Evolutionary conservation across 2,888 invertebrate species (phyloP), one percentile per base, ranked within the genome.

Genomic region (Ptychoptera contaminata): DNA sequence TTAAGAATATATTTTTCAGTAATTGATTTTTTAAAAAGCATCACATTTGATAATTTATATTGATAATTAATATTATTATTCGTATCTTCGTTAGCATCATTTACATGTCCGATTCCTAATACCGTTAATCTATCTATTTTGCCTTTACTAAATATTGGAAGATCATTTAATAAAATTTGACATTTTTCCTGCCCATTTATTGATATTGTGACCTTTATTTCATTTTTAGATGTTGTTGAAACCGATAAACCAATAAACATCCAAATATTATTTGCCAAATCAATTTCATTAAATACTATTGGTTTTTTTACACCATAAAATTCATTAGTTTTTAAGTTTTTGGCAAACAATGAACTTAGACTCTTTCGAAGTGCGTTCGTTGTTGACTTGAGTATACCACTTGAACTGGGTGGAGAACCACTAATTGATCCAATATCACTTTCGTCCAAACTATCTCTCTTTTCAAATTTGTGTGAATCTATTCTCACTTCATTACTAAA

Each of bases 161-260:
- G 35, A 35, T 16, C 16, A 12, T 42, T 16, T 9, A 42, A 34
- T 23, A 16, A 16, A 16, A 42, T 9, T 23, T 23, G 16, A 12
- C 34, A 34, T 12, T 42, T 16, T 42, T 42, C 60, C 2, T 58
- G 48, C 1, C 63, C 64, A 50, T 65, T 61, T 2, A 61, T 32
- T 31, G 52, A 57, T 2, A 63, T 40, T 16, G 51, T 55, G 1
- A 66, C 45, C 29, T 59, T 55, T 30, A 66, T 47, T 1, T 53
- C 49, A 49, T 60, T 60, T 16, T 42, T 16, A 2, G 54, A 46
- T 37, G 54, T 51, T 4, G 50, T 45, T 37, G 58, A 58, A 15
- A 64, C 45, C 0, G 58, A 55, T 32, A 65, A 57, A 15, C 60
- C 56, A 41, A 66, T 43, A 50, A 65, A 65, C 6, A 57, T 63